Evolutionary conservation across 2,797 vertebrate genomes (phyloP).

Genomic region (Acanthis flammea): DNA sequence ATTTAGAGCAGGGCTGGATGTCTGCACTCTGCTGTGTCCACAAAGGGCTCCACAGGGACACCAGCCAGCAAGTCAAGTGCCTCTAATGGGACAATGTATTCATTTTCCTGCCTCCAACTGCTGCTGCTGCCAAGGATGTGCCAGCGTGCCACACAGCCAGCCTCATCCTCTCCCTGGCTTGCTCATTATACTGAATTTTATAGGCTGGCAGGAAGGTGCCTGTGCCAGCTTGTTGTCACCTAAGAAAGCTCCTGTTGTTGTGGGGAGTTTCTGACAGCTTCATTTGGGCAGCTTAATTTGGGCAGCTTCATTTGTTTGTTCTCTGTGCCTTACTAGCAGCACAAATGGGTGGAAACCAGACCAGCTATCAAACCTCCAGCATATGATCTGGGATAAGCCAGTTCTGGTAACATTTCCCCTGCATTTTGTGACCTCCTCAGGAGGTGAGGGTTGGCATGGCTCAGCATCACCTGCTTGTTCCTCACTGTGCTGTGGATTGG

Average conservation of each 20-base stretch:
- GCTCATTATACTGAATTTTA: neutral
- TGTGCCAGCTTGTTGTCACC: constrained; percentile 41
- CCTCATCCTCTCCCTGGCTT: neutral
- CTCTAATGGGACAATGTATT: constrained; percentile 25
- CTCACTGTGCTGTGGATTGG: neutral
- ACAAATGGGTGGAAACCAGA: neutral
- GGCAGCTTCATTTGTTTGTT: constrained; percentile 19
- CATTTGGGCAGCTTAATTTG: constrained; percentile 45
- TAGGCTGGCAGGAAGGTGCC: constrained; percentile 6
- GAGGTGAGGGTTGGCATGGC: neutral
- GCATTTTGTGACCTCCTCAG: neutral
- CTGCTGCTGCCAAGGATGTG: constrained; percentile 19
- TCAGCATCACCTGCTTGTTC: neutral
- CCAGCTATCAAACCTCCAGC: neutral
- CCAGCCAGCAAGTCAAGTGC: constrained; percentile 47
- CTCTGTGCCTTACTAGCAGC: neutral
- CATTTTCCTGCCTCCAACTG: constrained; percentile 32
- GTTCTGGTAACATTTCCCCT: neutral
- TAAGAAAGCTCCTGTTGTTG: constrained; percentile 15
- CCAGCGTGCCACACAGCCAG: neutral
- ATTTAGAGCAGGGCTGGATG: constrained; percentile 9
- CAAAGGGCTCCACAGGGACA: constrained; percentile 10
- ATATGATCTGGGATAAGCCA: neutral
- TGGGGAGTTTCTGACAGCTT: constrained; percentile 24
- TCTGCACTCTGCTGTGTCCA: neutral